Percentiles rank a stretch among this genome's conserved stretches.
Evolutionary conservation across 1,140 invertebrate genomes (phyloP).

Genomic region (Drosophila nigromelanica): DNA sequence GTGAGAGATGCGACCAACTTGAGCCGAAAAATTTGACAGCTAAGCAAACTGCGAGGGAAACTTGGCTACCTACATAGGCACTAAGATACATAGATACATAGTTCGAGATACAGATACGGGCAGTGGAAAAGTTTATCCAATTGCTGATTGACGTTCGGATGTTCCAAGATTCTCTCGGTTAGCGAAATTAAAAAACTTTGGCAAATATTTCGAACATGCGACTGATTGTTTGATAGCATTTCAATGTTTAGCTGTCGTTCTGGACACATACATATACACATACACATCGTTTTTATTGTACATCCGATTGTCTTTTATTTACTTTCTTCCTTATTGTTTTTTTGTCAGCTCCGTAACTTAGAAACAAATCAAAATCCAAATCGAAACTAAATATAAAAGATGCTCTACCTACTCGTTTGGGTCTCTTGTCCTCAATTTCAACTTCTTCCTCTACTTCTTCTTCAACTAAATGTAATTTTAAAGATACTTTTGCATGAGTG

Average conservation of each 20-base stretch:
- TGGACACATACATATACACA: slow-evolving; percentile 27
- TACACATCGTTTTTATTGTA: slow-evolving; percentile 65
- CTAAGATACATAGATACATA: background rate
- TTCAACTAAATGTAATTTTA: slow-evolving; percentile 81
- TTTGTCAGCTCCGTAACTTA: slow-evolving; percentile 48
- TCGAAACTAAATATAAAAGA: slow-evolving; percentile 62
- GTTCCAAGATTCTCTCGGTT: slow-evolving; percentile 26
- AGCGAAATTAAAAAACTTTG: slow-evolving; percentile 75
- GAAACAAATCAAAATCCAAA: slow-evolving; percentile 52
- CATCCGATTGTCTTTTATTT: slow-evolving; percentile 66
- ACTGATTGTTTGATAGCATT: slow-evolving; percentile 33
- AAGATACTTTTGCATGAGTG: slow-evolving; percentile 68
- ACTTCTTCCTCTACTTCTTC: slow-evolving; percentile 48
- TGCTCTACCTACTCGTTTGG: slow-evolving; percentile 69
- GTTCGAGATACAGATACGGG: background rate
- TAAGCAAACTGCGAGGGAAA: slow-evolving; percentile 28
- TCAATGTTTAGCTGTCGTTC: slow-evolving; percentile 36
- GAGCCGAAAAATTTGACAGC: slow-evolving; percentile 46
- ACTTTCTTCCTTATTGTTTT: slow-evolving; percentile 22
- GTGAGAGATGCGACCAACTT: slow-evolving; percentile 31
- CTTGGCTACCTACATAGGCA: slow-evolving; percentile 6
- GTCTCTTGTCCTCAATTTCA: slow-evolving; percentile 39
- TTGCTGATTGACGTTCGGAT: slow-evolving; percentile 62
- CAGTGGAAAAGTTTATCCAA: slow-evolving; percentile 45
- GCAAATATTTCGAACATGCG: slow-evolving; percentile 17